These are phyloP conservation scores for Euclidia mi DNA, from an alignment of 2,888 invertebrate species.

Conservation along the genomic window DNA sequence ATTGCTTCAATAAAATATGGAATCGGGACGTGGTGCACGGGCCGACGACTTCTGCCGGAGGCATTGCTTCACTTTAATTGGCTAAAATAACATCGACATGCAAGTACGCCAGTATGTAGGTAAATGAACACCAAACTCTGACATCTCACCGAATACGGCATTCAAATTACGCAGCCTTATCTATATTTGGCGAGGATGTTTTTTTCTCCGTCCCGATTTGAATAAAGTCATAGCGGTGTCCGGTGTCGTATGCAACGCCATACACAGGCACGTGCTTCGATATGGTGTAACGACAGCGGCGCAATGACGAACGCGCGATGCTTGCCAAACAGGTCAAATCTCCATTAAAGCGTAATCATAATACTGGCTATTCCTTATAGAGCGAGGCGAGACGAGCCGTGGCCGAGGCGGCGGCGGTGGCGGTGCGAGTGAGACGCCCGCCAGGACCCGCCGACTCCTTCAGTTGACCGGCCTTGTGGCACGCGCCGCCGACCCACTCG, in stretches of 20 bases:
- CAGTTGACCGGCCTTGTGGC: slow-evolving; percentile 86
- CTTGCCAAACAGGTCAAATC: slow-evolving; percentile 68
- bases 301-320: slow-evolving; percentile 74
- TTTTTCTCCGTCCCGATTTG: slow-evolving; percentile 73
- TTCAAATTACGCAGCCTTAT: slow-evolving; percentile 68
- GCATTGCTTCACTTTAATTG: slow-evolving; percentile 44
- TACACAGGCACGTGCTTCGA: slow-evolving; percentile 72
- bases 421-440: slow-evolving; percentile 73
- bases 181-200: slow-evolving; percentile 68
- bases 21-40: slow-evolving; percentile 2
- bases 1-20: slow-evolving; percentile 6
- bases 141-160: slow-evolving; percentile 72
- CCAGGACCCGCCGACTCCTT: slow-evolving; percentile 77
- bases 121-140: slow-evolving; percentile 70
- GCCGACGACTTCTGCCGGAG: slow-evolving; percentile 17
- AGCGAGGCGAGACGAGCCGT: slow-evolving; percentile 51
- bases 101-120: slow-evolving; percentile 37
- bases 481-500: slow-evolving; percentile 78
- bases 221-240: slow-evolving; percentile 82
- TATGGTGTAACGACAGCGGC: slow-evolving; percentile 68
- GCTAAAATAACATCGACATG: slow-evolving; percentile 43
- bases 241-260: slow-evolving; percentile 71
- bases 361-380: slow-evolving; percentile 71
- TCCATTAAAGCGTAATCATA: slow-evolving; percentile 74
- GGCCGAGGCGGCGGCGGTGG: slow-evolving; percentile 30